Base-by-base conservation (phyloP, 2,113 vertebrate genomes). In the Amblyopsis rosae region DNA sequence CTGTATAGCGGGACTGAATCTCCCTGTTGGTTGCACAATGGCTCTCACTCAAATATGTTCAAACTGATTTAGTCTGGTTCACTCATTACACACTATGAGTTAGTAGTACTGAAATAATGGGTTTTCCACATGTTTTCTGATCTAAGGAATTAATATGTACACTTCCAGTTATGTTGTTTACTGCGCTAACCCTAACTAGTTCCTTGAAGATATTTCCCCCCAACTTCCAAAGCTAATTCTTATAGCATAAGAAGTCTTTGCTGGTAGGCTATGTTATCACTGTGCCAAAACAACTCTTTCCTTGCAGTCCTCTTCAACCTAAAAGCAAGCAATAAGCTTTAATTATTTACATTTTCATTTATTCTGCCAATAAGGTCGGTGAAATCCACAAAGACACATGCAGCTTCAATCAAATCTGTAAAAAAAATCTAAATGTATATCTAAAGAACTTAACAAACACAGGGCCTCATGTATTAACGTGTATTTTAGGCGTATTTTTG, bases 21-120 rank as follows among this genome's bases (percentile, higher is more conserved):
- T 67, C 73, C 75, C 35, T 41, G 80, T 83, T 73, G 77, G 50
- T 63, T 68, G 59, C 48, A 75, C 79, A 76, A 76, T 88, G 86
- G 77, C 82, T 84, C 82, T 77, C 74, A 53, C 49, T 69, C 67
- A 84, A 75, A 35, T 64, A 65, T 26, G 35, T 41, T 61, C 70
- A 73, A 61, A 67, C 75, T 70, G 49, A 75, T 70, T 74, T 72
- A 84, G 85, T 88, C 73, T 74, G 77, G 79, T 41, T 6, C 6
- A 6, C 35, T 35, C 35, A 41, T 6, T 41, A 41, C 35, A 72
- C 53, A 45, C 65, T 32, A n/a, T 35, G 26, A 26, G 26, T 26
- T 26, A 26, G 26, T 26, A 26, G 26, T 26, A 2, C 26, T 26
- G 26, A 26, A 26, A 26, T 3, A 26, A 26, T 2, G 1, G 26